Percentiles rank a stretch among this genome's conserved stretches.
These are phyloP conservation scores for Cygnus olor DNA, from an alignment of 2,797 vertebrate genomes.

Conservation along the genomic window DNA sequence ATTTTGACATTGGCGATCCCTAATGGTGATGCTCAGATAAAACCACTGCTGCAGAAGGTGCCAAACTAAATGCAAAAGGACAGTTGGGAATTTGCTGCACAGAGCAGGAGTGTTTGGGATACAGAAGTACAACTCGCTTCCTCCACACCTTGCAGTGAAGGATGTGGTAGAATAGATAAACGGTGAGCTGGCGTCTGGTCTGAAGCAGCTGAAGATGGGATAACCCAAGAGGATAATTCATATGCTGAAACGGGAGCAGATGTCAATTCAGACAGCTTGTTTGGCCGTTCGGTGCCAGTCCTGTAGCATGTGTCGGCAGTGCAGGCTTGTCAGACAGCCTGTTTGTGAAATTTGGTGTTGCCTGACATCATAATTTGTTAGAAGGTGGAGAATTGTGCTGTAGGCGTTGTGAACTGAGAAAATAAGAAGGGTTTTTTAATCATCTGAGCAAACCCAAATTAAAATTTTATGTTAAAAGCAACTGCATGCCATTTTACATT, in stretches of 20 bases:
- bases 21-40: neutral
- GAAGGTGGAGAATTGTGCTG: neutral
- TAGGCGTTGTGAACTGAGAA: neutral
- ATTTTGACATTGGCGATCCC: fast-evolving
- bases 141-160: neutral
- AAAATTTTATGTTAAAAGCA: neutral
- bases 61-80: neutral
- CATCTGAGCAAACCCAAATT: neutral
- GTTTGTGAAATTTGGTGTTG: slow-evolving; percentile 44
- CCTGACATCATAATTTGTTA: slow-evolving; percentile 36
- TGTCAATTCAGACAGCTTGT: slow-evolving; percentile 34
- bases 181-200: neutral
- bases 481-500: neutral
- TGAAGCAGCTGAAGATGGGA: slow-evolving; percentile 9
- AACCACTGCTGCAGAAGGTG: neutral
- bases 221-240: neutral
- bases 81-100: neutral
- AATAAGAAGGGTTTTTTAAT: neutral
- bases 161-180: neutral
- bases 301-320: neutral
- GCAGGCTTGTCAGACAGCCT: neutral
- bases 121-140: neutral
- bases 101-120: neutral
- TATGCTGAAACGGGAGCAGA: slow-evolving; percentile 10
- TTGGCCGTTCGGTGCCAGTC: neutral